Conservation (phyloP, 2,797 vertebrate genomes). For the Propithecus perrieri region DNA sequence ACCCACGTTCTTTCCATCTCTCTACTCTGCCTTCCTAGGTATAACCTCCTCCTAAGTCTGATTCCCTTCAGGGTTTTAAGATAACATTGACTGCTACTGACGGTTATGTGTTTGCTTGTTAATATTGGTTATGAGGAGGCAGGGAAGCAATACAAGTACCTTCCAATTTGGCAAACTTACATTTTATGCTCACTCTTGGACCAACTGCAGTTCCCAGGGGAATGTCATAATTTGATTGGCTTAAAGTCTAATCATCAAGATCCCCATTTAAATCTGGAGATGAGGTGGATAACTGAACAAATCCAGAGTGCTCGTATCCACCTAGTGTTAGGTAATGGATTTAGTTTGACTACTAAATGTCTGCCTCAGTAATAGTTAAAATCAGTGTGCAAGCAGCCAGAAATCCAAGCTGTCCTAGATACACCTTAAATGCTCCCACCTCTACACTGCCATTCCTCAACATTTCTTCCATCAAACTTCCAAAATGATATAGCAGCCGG, state of each 20-base stretch:
- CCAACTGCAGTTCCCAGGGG: neutral
- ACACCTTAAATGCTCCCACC: neutral
- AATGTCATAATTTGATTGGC: neutral
- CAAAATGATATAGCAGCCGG: constrained; percentile 11
- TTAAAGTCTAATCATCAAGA: neutral
- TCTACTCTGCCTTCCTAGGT: neutral
- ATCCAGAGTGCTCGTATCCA: neutral
- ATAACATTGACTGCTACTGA: neutral
- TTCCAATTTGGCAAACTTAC: neutral
- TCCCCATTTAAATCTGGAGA: neutral
- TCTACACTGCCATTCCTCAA: neutral
- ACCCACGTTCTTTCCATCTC: neutral
- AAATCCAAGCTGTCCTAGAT: neutral
- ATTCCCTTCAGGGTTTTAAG: neutral
- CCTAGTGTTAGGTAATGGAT: neutral
- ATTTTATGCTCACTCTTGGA: neutral
- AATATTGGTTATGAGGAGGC: neutral
- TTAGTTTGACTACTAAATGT: neutral
- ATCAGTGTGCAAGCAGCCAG: neutral
- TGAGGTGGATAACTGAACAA: neutral
- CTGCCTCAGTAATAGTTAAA: neutral
- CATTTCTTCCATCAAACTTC: neutral
- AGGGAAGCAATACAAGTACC: constrained; percentile 9
- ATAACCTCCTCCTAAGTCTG: neutral
- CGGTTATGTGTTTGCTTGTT: neutral